These are phyloP conservation scores for Globia sparganii DNA, from an alignment of 2,888 invertebrate species.

Conservation along the genomic window DNA sequence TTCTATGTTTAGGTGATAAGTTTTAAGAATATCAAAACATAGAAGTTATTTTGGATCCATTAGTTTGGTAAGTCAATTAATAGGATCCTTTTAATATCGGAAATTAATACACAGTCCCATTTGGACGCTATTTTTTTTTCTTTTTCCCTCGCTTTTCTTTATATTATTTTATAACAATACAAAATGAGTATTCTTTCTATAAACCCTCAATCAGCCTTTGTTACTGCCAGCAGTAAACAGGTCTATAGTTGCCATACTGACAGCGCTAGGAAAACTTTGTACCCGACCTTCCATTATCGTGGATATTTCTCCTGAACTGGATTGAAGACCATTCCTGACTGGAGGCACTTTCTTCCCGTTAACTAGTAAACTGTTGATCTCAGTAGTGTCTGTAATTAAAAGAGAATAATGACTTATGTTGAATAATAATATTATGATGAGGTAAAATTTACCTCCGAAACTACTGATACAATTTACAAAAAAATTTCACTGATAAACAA, in stretches of 20 bases:
- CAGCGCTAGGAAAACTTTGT: constrained; percentile 76
- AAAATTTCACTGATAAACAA: too few species aligned
- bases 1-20: neutral
- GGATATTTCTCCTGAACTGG: constrained; percentile 84
- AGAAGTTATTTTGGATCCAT: neutral
- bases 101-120: neutral
- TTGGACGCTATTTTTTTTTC: constrained; percentile 23
- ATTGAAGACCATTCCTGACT: constrained; percentile 78
- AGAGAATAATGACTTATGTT: neutral
- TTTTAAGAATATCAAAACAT: neutral
- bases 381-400: constrained; percentile 62
- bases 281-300: constrained; percentile 85
- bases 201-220: constrained; percentile 61
- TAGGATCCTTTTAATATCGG: neutral
- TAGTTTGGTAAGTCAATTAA: neutral
- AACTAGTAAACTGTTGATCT: constrained; percentile 55
- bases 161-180: neutral
- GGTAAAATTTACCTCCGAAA: too few species aligned
- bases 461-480: too few species aligned
- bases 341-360: constrained; percentile 83
- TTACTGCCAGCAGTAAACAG: constrained; percentile 73
- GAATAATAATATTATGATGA: too few species aligned
- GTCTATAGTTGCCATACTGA: constrained; percentile 79
- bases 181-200: neutral
- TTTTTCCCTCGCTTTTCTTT: neutral